Base-by-base conservation (phyloP, 2,888 invertebrate genomes). In the Dryadula phaetusa region DNA sequence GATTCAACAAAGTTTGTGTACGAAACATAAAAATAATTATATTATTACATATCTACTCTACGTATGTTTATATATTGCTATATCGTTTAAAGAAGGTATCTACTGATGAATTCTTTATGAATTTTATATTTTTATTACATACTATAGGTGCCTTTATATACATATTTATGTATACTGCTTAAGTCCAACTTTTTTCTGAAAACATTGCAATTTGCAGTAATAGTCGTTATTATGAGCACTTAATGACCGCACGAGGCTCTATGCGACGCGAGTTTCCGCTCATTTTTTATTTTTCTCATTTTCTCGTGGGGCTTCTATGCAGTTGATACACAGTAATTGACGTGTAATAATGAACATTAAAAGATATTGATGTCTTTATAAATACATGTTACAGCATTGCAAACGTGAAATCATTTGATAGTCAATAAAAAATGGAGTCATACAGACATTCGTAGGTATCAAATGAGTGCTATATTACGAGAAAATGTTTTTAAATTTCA, bases 341-440 rank as follows among this genome's bases (percentile, higher is more conserved):
- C 70, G 66, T 71, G 63, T 70, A 70, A 62, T 64, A 58, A 58
- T 47, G 18, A 62, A 62, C 56, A 53, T 65, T 67, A 42, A 58
- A 20, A 65, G 53, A 70, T 70, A 70, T 67, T 70, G 34, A 70
- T 67, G 70, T 62, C 53, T 70, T 70, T 70, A 65, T 70, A 70
- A 67, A 44, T 67, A 42, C 28, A 32, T n/a, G 47, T 62, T 70
- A 47, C 54, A 37, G 20, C 32, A 34, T 16, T 40, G 37, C 44
- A 25, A 47, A 37, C 5, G 16, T 20, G n/a, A 64, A 47, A 22
- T 34, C 2, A 34, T 58, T 25, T 25, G 25, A 18, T 37, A 28
- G 22, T 22, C 14, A 22, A 47, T 47, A 47, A 47, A 47, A 47
- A 47, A 47, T 47, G 6, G 47, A 47, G 22, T 22, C 2, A 20